phyloP scores from a whole-genome alignment of 2,888 invertebrate species.

The Melinopterus prodromus region DNA sequence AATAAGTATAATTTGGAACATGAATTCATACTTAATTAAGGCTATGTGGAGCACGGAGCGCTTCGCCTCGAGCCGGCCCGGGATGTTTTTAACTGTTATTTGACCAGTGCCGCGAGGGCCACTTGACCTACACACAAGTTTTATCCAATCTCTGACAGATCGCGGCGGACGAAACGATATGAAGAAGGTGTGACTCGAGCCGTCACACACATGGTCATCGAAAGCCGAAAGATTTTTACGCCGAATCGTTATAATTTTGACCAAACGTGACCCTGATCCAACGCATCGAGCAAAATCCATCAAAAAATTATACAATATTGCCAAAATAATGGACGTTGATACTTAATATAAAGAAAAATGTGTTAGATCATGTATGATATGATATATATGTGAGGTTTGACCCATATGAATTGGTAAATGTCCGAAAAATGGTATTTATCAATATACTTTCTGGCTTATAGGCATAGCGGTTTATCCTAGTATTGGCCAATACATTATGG shows the following conservation, averaged over 20 bases:
- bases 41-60: constrained; percentile 52
- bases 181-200: neutral
- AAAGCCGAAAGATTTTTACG: neutral
- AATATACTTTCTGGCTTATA: too few relatives aligned
- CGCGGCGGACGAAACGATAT: neutral
- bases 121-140: constrained; percentile 53
- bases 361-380: too few relatives aligned
- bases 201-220: neutral
- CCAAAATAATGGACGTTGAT: too few relatives aligned
- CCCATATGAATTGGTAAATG: too few relatives aligned
- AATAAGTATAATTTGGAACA: constrained; percentile 43
- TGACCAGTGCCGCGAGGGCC: constrained; percentile 56
- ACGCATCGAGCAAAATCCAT: too few relatives aligned
- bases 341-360: too few relatives aligned
- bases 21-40: constrained; percentile 54
- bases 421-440: too few relatives aligned
- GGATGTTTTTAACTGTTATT: constrained; percentile 57
- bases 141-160: neutral
- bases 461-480: too few relatives aligned
- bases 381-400: too few relatives aligned
- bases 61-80: constrained; percentile 54
- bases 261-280: neutral
- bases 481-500: too few relatives aligned
- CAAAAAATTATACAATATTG: too few relatives aligned
- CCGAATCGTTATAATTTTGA: too few relatives aligned